These are phyloP conservation scores for Baryphthengus martii DNA, from an alignment of 2,113 vertebrate genomes.

Conservation along the genomic window DNA sequence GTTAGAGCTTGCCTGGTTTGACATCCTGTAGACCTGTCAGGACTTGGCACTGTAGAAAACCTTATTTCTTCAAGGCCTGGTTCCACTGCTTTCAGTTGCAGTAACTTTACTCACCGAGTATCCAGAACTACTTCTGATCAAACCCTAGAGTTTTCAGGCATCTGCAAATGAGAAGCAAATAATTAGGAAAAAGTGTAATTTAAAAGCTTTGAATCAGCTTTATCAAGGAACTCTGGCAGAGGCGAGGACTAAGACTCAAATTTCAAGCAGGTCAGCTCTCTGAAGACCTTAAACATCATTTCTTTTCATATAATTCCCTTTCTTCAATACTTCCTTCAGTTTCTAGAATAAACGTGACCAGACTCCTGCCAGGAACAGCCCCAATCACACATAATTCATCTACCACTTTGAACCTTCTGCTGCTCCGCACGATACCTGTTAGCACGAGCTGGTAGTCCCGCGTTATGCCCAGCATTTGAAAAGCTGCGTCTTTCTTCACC, in stretches of 20 bases:
- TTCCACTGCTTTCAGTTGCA: background rate
- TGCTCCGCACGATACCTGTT: background rate
- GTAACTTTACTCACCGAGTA: background rate
- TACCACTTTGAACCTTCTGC: background rate
- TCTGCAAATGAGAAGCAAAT: background rate
- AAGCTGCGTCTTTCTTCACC: background rate
- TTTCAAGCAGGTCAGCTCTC: background rate
- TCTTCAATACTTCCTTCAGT: background rate
- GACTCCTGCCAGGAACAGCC: background rate
- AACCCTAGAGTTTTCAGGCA: background rate
- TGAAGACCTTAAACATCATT: background rate
- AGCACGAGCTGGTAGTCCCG: background rate
- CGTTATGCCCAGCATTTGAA: background rate
- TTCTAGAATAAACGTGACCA: background rate
- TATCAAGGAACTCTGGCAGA: background rate
- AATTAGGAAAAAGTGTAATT: background rate
- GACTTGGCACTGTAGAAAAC: background rate
- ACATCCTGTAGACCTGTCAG: background rate
- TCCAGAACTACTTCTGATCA: background rate
- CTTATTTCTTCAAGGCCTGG: background rate
- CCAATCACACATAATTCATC: background rate
- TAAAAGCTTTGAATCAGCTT: background rate
- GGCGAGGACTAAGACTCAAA: background rate
- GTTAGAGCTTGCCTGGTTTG: background rate
- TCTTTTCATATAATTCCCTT: background rate